phyloP scores from a whole-genome alignment of 2,113 vertebrate genomes.

The Delphinapterus leucas region DNA sequence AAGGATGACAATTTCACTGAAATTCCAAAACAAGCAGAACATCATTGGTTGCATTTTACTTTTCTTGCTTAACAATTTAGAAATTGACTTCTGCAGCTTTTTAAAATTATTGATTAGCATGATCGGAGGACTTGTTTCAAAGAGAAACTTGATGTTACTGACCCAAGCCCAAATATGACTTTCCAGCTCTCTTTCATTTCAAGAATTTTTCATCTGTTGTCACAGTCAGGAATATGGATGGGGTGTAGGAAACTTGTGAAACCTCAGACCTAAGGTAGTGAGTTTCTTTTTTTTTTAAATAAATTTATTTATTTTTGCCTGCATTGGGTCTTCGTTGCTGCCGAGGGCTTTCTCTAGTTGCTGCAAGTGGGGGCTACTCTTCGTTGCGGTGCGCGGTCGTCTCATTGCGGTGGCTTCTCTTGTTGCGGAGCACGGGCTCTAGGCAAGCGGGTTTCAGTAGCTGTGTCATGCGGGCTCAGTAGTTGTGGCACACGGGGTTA shows the following conservation, averaged over 20 bases:
- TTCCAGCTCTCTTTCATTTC: not conserved
- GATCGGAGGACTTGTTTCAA: not conserved
- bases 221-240: not conserved
- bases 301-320: no score
- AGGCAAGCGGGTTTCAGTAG: no score
- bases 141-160: not conserved
- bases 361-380: no score
- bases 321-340: no score
- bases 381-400: fast-evolving
- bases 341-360: no score
- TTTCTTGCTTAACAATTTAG: not conserved
- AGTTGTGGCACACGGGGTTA: no score
- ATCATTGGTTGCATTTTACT: not conserved
- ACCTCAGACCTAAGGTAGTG: not conserved
- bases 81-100: constrained; percentile 2
- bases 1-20: not conserved
- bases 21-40: not conserved
- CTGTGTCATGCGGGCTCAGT: no score
- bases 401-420: no score
- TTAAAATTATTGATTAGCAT: not conserved
- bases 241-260: not conserved
- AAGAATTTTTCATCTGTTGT: not conserved
- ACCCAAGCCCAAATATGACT: not conserved
- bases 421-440: no score
- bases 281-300: not conserved